Base-by-base conservation (phyloP, 2,888 invertebrate genomes). In the Tetrapedia diversipes region DNA sequence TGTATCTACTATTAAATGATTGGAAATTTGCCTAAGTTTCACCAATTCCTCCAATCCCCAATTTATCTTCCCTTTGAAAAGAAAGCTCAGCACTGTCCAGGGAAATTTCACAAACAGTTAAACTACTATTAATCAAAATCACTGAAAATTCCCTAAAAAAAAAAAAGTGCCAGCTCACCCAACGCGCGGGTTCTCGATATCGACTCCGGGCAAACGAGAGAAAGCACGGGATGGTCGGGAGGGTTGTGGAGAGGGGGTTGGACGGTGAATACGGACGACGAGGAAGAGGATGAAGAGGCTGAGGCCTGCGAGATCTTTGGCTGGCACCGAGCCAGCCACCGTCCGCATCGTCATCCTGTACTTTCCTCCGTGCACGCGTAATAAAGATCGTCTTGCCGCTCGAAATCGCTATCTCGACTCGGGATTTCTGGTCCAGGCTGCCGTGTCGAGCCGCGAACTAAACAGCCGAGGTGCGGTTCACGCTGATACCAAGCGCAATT, bases 301-400 rank as follows among this genome's bases (percentile, higher is more conserved):
- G 82, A 80, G 70, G 73, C 59, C 82, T 71, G 67, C 67, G 77
- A 69, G 71, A 75, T 75, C 63, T 83, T 81, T 75, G 63, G 66
- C 67, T 83, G 83, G 84, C 84, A 34, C 22, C 39, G 41, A 19
- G 84, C 83, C 83, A 83, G 61, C 78, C 75, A 60, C 51, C 37
- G 65, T 79, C 69, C 82, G 83, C 82, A 83, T 82, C 69, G 72
- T 81, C 84, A 79, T 79, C 75, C 73, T 64, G 71, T 77, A 68
- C 73, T 63, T 67, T 68, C 72, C 66, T 29, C n/a, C 45, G 65
- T 64, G 59, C 67, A 19, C 59, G 65, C 56, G 80, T 79, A 79
- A 81, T 75, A 80, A 73, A 81, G 83, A 83, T 83, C 79, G 83
- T 53, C 71, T 67, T 68, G 63, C 51, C 68, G 68, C 70, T 83